Evolutionary conservation across 2,888 invertebrate genomes (phyloP).

Genomic region (Cepaea hortensis): DNA sequence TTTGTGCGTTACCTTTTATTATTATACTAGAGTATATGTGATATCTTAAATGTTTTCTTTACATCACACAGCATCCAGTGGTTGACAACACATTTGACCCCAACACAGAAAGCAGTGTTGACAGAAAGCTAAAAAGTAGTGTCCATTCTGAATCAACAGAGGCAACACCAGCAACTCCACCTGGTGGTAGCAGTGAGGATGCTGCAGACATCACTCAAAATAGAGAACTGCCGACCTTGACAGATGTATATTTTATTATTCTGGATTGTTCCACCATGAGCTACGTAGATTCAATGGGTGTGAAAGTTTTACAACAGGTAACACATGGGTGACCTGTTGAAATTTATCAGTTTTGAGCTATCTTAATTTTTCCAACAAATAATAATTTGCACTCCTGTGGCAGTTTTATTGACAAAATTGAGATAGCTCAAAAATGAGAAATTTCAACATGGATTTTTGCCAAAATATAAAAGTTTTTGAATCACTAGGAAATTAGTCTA

Average conservation of each 20-base stretch:
- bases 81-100: background rate
- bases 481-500: too few relatives aligned
- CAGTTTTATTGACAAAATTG: too few relatives aligned
- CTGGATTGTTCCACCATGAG: slow-evolving; percentile 75
- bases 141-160: background rate
- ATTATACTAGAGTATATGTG: too few relatives aligned
- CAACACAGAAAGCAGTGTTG: background rate
- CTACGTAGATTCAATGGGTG: slow-evolving; percentile 72
- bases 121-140: background rate
- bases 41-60: background rate
- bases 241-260: slow-evolving; percentile 67
- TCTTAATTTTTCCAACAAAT: too few relatives aligned
- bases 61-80: background rate
- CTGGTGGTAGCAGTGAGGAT: background rate
- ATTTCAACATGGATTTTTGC: too few relatives aligned
- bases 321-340: too few relatives aligned
- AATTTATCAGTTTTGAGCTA: too few relatives aligned
- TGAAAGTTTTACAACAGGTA: slow-evolving; percentile 70
- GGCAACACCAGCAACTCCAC: background rate
- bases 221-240: slow-evolving; percentile 39
- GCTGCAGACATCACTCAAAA: background rate
- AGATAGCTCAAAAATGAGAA: too few relatives aligned
- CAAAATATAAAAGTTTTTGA: too few relatives aligned
- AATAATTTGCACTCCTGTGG: too few relatives aligned
- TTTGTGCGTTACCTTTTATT: too few relatives aligned